phyloP scores from a whole-genome alignment of 2,113 vertebrate genomes.

The Bambusicola thoracicus region DNA sequence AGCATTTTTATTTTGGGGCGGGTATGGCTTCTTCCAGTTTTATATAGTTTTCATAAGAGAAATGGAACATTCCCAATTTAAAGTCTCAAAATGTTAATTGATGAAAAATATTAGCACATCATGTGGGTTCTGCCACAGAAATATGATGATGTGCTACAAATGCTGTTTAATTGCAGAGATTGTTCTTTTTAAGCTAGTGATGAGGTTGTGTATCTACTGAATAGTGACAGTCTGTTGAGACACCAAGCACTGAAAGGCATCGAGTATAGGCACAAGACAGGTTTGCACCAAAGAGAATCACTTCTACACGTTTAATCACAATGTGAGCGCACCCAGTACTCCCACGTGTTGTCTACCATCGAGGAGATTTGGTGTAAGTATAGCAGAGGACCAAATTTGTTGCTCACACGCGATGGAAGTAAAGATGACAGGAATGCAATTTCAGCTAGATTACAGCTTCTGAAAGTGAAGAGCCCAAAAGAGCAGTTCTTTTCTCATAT shows the following conservation, averaged over 20 bases:
- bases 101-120: conserved; percentile 54
- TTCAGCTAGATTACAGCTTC: conserved; percentile 17
- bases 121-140: conserved; percentile 29
- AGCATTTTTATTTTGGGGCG: conserved; percentile 50
- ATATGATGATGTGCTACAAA: not conserved
- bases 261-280: not conserved
- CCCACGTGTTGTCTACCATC: not conserved
- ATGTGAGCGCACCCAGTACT: not conserved
- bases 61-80: conserved; percentile 44
- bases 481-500: not conserved
- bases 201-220: not conserved
- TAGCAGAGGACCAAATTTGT: not conserved
- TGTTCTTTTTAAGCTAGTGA: conserved; percentile 20
- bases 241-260: not conserved
- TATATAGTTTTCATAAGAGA: conserved; percentile 42
- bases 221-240: not conserved
- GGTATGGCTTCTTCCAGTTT: conserved; percentile 40
- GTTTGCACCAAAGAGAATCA: not conserved
- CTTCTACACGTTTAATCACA: not conserved
- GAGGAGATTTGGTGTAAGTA: not conserved
- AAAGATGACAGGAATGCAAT: not conserved
- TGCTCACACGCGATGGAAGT: not conserved
- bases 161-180: conserved; percentile 20
- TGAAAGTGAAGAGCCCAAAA: not conserved
- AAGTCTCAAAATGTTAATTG: conserved; percentile 37